A percentile compares a stretch with the other conserved stretches of the same genome.
phyloP scores from a whole-genome alignment of 1,140 invertebrate genomes.

The Amyelois transitella region DNA sequence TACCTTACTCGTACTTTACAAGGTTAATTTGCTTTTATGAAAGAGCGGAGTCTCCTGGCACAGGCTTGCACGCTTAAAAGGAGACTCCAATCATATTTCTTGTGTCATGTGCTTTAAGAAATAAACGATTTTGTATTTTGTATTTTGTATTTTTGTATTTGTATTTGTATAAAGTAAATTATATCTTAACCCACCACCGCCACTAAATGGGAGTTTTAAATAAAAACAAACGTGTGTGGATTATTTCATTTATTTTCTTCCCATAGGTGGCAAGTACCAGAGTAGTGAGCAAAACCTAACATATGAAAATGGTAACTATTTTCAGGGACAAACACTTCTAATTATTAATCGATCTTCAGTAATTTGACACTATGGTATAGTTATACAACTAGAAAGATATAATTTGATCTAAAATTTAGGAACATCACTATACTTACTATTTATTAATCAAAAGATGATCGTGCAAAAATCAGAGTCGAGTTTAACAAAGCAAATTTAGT shows the following conservation, averaged over 20 bases:
- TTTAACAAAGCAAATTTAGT: background rate
- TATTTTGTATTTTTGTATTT: too few relatives aligned
- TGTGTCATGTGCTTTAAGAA: too few relatives aligned
- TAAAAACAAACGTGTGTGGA: conserved; percentile 47
- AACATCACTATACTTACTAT: background rate
- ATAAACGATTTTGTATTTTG: too few relatives aligned
- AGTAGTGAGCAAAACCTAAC: conserved; percentile 69
- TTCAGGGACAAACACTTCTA: conserved; percentile 68
- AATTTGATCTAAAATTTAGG: background rate
- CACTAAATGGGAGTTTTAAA: conserved; percentile 21
- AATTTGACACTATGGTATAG: background rate
- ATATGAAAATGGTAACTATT: conserved; percentile 72
- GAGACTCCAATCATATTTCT: too few relatives aligned
- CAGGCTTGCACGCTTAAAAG: too few relatives aligned
- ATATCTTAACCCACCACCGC: background rate
- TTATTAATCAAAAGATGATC: background rate
- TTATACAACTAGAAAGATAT: background rate
- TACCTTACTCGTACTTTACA: too few relatives aligned
- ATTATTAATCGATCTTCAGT: conserved; percentile 12
- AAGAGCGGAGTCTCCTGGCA: too few relatives aligned
- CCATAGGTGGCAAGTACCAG: conserved; percentile 69
- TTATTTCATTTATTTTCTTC: conserved; percentile 68
- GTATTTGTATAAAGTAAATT: too few relatives aligned
- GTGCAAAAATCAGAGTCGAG: background rate
- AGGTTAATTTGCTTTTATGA: too few relatives aligned